Evolutionary conservation across 2,888 invertebrate species (phyloP).

Genomic region (Tryphoninae sp.): DNA sequence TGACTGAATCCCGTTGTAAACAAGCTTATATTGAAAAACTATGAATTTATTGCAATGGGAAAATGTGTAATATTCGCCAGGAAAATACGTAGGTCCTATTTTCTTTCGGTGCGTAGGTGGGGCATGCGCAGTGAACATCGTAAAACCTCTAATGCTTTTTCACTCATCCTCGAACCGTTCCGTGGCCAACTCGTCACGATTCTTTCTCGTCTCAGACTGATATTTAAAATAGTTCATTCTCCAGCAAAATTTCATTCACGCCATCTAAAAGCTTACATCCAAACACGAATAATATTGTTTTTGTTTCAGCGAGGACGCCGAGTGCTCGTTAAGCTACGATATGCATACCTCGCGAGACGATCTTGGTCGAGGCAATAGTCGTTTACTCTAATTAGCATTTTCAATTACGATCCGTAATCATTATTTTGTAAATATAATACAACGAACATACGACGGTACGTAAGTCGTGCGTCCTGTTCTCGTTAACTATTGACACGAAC

Average conservation of each 20-base stretch:
- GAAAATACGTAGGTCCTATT: conserved; percentile 2
- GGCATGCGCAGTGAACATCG: not conserved
- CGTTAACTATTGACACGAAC: no score
- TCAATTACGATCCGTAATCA: no score
- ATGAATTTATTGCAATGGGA: not conserved
- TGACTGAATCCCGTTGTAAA: not conserved
- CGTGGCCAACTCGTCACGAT: not conserved
- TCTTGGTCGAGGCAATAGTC: no score
- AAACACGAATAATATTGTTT: no score
- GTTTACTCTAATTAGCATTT: no score
- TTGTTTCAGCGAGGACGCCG: no score
- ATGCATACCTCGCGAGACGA: no score
- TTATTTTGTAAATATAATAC: no score
- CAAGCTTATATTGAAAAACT: not conserved
- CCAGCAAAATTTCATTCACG: not conserved
- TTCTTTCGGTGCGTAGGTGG: not conserved
- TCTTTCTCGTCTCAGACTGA: not conserved
- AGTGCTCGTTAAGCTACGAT: no score
- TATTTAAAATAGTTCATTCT: not conserved
- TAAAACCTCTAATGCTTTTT: not conserved
- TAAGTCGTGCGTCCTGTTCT: no score
- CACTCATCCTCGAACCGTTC: not conserved
- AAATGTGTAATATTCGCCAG: not conserved
- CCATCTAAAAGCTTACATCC: not conserved
- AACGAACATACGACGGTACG: no score